These are phyloP conservation scores for Plectus sambesii DNA, from an alignment of 1,140 invertebrate species.

Conservation along the genomic window DNA sequence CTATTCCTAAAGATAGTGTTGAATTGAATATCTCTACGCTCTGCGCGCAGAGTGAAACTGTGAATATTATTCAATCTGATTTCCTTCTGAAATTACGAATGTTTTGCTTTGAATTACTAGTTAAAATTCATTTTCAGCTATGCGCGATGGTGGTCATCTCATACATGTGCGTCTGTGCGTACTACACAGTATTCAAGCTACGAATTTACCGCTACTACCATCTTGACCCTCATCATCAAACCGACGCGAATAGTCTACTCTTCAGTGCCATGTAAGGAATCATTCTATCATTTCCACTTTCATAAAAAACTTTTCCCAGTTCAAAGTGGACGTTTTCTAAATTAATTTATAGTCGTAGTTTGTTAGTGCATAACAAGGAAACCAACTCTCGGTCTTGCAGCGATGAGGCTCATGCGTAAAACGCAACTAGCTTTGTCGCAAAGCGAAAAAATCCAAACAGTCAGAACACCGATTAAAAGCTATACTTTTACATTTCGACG, in stretches of 20 bases:
- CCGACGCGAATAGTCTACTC: conserved; percentile 94
- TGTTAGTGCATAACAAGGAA: too few species aligned
- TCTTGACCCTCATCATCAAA: conserved; percentile 87
- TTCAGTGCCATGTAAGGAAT: conserved; percentile 74
- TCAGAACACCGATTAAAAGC: too few species aligned
- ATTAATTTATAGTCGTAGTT: too few species aligned
- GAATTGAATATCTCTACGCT: too few species aligned
- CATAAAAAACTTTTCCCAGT: conserved; percentile 3
- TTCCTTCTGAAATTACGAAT: background rate
- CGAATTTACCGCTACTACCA: conserved; percentile 92
- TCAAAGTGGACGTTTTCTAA: conserved; percentile 5
- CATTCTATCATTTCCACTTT: conserved; percentile 1
- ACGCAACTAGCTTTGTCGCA: too few species aligned
- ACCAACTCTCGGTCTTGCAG: too few species aligned
- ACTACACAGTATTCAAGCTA: conserved; percentile 92
- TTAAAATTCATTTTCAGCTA: conserved; percentile 52
- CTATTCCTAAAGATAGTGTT: too few species aligned
- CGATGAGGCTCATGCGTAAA: too few species aligned
- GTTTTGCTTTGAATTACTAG: too few species aligned
- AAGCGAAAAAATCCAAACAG: too few species aligned
- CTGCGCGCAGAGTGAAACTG: background rate
- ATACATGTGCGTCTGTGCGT: conserved; percentile 91
- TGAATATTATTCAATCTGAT: background rate
- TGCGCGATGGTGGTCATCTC: conserved; percentile 77
- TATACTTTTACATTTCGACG: too few species aligned